Percentiles rank a stretch among this genome's conserved stretches.
phyloP scores from a whole-genome alignment of 2,113 vertebrate species.

The Ceyx melanurus region DNA sequence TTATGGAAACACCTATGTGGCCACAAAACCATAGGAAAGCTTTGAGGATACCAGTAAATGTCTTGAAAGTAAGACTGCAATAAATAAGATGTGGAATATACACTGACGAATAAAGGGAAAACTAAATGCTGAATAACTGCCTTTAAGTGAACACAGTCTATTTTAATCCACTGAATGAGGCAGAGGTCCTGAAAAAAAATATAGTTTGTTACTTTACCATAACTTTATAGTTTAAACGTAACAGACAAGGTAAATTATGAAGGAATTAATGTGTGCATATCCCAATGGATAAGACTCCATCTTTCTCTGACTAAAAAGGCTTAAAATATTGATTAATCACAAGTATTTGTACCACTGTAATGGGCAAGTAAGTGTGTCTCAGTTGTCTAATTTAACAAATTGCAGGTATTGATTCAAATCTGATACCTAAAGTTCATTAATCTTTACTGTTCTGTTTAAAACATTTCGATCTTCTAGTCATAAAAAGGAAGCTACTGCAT shows the following conservation, averaged over 20 bases:
- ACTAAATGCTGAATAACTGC: neutral
- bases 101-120: neutral
- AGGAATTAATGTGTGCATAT: neutral
- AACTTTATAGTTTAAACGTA: neutral
- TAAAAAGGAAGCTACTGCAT: neutral
- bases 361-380: neutral
- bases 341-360: neutral
- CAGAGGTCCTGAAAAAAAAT: neutral
- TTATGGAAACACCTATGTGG: neutral
- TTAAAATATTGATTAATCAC: neutral
- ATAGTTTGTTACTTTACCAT: neutral
- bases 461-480: neutral
- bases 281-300: neutral
- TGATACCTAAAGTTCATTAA: constrained; percentile 5
- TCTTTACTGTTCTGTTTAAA: neutral
- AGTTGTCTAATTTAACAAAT: neutral
- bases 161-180: neutral
- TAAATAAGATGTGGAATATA: neutral
- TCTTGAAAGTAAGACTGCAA: neutral
- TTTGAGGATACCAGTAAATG: neutral
- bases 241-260: neutral
- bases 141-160: neutral
- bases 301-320: neutral
- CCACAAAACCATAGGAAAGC: neutral
- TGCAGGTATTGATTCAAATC: neutral